Percentiles rank a stretch among this genome's conserved stretches.
phyloP scores from a whole-genome alignment of 2,113 vertebrate species.

The Prionailurus bengalensis region DNA sequence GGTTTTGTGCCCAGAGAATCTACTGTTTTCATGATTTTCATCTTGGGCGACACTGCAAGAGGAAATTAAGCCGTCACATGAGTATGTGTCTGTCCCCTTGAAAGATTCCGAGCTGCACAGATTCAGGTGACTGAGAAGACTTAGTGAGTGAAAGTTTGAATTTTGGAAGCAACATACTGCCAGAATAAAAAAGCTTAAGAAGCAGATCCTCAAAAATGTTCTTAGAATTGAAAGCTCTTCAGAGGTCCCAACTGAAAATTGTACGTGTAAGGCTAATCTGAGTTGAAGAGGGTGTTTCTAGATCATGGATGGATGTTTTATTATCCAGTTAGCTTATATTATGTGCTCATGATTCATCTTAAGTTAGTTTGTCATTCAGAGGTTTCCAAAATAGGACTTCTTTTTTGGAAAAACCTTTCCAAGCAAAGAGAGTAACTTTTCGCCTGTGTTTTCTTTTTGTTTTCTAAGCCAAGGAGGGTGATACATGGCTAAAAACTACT shows the following conservation, averaged over 20 bases:
- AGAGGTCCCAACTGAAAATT: neutral
- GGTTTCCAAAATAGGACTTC: constrained; percentile 34
- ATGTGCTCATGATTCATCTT: neutral
- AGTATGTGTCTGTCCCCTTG: neutral
- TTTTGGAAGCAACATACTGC: constrained; percentile 54
- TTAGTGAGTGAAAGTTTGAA: constrained; percentile 15
- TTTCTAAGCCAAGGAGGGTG: neutral
- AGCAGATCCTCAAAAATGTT: constrained; percentile 23
- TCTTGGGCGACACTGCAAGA: neutral
- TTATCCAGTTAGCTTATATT: neutral
- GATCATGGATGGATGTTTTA: neutral
- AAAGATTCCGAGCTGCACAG: neutral
- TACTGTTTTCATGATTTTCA: neutral
- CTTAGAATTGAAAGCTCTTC: neutral
- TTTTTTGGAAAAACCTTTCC: constrained; percentile 2
- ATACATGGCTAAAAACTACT: constrained; percentile 41
- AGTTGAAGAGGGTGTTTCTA: neutral
- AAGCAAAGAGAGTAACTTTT: neutral
- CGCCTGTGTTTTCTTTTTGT: neutral
- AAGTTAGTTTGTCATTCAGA: constrained; percentile 47
- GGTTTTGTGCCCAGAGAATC: neutral
- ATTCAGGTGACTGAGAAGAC: constrained; percentile 12
- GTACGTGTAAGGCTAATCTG: neutral
- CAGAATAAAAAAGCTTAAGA: constrained; percentile 18
- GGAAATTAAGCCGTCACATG: neutral